These are phyloP conservation scores for Pseudopleuronectes americanus DNA, from an alignment of 2,797 vertebrate genomes.

Conservation along the genomic window DNA sequence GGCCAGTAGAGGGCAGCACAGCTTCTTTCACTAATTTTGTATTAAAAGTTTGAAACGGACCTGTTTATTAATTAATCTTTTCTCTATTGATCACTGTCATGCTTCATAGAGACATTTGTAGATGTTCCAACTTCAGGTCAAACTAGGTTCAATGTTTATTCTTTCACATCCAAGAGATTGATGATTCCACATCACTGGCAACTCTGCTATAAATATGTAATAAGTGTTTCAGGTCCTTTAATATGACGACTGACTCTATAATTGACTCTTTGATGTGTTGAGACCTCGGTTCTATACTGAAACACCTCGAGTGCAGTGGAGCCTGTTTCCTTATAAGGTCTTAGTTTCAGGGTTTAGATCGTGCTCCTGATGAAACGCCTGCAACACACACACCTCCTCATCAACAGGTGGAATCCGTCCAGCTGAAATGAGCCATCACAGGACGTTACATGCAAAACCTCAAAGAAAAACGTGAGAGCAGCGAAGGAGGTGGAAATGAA, in stretches of 20 bases:
- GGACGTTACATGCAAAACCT: too few species aligned
- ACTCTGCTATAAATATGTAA: accelerated
- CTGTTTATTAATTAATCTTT: too few species aligned
- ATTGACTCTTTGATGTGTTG: too few species aligned
- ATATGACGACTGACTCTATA: too few species aligned
- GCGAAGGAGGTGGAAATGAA: too few species aligned
- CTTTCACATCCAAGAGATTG: not conserved
- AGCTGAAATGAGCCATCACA: not conserved
- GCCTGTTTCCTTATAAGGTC: constrained; percentile 7
- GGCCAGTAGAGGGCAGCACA: constrained; percentile 8
- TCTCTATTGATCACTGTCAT: too few species aligned
- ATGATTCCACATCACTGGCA: not conserved
- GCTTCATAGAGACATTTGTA: not conserved
- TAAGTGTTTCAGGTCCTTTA: not conserved
- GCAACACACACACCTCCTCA: not conserved
- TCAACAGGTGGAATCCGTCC: constrained; percentile 6
- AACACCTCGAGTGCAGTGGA: too few species aligned
- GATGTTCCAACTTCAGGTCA: not conserved
- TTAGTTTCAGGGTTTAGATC: not conserved
- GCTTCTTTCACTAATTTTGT: not conserved
- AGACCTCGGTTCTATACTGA: too few species aligned
- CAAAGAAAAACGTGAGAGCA: too few species aligned
- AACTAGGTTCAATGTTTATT: not conserved
- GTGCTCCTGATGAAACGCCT: not conserved
- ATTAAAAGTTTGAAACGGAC: too few species aligned